Evolutionary conservation across 2,888 invertebrate species (phyloP).

Genomic region (Ceramica pisi): DNA sequence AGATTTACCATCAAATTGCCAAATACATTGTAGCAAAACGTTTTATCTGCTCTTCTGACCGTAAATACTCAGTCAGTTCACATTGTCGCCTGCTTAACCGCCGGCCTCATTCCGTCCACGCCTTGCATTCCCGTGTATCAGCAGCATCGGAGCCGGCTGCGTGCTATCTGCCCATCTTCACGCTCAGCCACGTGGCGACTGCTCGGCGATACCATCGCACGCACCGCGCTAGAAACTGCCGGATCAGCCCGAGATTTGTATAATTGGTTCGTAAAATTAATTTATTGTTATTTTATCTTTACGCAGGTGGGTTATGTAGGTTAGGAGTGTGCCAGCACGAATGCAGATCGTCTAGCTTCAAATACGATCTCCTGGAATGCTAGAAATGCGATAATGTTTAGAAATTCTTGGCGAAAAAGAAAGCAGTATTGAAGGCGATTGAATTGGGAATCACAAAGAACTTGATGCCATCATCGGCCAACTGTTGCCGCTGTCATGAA

Average conservation of each 20-base stretch:
- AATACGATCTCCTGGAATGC: not conserved
- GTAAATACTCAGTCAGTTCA: slow-evolving; percentile 11
- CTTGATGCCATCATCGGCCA: not conserved
- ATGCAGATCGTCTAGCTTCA: slow-evolving; percentile 3
- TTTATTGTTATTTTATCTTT: slow-evolving; percentile 57
- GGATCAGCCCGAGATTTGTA: slow-evolving; percentile 53
- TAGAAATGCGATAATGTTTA: not conserved
- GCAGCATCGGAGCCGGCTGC: slow-evolving; percentile 44
- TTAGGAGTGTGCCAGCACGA: not conserved
- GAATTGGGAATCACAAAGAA: not conserved
- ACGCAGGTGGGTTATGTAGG: slow-evolving; percentile 33
- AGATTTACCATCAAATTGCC: not conserved
- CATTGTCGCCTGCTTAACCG: slow-evolving; percentile 22
- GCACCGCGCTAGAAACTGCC: slow-evolving; percentile 58
- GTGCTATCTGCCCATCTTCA: slow-evolving; percentile 63
- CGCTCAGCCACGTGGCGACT: slow-evolving; percentile 55
- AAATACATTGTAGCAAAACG: not conserved
- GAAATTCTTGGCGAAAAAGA: not conserved
- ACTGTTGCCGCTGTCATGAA: not conserved
- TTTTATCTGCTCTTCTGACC: not conserved
- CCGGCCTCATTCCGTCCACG: slow-evolving; percentile 27
- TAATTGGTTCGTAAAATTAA: slow-evolving; percentile 53
- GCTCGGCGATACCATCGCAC: slow-evolving; percentile 51
- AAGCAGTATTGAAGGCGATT: not conserved
- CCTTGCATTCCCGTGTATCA: slow-evolving; percentile 27